Base-by-base conservation (phyloP, 2,888 invertebrate genomes). In the Sphaeridia pumilis region DNA sequence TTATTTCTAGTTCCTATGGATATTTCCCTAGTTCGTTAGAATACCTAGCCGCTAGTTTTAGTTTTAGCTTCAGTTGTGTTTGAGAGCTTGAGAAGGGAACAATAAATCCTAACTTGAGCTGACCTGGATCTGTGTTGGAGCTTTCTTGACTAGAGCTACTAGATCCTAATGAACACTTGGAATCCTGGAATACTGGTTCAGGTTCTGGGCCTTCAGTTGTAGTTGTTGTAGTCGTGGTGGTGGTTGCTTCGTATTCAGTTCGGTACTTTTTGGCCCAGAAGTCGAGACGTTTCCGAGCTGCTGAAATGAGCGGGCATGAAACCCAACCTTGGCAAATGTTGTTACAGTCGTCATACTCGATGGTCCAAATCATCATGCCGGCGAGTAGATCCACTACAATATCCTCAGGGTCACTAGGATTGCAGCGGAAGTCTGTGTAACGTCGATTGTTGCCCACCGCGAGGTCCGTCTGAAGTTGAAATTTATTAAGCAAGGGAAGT, bases 311-410 rank as follows among this genome's bases (percentile, higher is more conserved):
- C 2, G 50, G 50, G n/a, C 50, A 50, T 1, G 24, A 25, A n/a
- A 20, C 43, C 50, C 50, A 50, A 10, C 44, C 50, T 1, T 35
- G 26, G 22, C 50, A 50, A 17, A 44, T 2, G 22, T 45, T 44
- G 10, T 44, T 50, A 21, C 50, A 50, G 26, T 50, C 50, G 12
- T 50, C 50, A 34, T 26, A 24, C 14, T 50, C 50, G n/a, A 50
- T 50, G 2, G 44, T 35, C 50, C 50, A 50, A 12, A 50, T 25
- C 50, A 50, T 44, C 35, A 50, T 50, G 4, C 50, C 50, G 1
- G 24, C 50, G 14, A 50, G 17, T 10, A 5, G 12, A 38, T 25
- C 24, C 14, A 21, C 17, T 3, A n/a, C n/a, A n/a, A n/a, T n/a
- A n/a, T n/a, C n/a, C n/a, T n/a, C n/a, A n/a, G n/a, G n/a, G n/a